Conservation (phyloP, 92 coral and sea anemone genomes). For the Parazoanthus darwini region DNA sequence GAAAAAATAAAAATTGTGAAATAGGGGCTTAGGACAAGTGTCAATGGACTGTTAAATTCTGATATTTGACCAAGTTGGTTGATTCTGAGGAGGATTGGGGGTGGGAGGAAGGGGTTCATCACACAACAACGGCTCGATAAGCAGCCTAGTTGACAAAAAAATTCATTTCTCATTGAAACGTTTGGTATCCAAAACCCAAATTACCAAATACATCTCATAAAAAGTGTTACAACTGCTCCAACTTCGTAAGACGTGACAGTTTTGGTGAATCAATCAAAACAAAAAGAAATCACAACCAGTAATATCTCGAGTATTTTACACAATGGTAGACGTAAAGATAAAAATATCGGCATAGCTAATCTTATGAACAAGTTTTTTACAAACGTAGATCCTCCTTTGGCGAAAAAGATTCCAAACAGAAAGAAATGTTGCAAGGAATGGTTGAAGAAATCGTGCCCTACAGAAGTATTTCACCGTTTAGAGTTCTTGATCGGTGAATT, state of each 20-base stretch:
- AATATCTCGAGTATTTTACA: constrained; percentile 5
- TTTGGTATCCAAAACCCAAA: no score
- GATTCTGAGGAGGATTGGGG: constrained; percentile 16
- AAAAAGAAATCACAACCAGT: constrained; percentile 3
- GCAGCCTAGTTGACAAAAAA: constrained; percentile 6
- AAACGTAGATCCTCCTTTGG: constrained; percentile 8
- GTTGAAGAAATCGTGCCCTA: constrained; percentile 8
- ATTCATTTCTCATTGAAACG: neutral
- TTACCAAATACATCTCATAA: no score
- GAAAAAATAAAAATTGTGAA: constrained; percentile 14
- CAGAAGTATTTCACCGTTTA: constrained; percentile 7
- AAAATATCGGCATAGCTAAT: constrained; percentile 1
- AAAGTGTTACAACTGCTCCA: no score
- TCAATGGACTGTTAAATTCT: constrained; percentile 10
- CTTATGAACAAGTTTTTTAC: constrained; percentile 5
- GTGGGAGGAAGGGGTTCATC: constrained; percentile 19
- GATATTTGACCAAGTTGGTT: constrained; percentile 25
- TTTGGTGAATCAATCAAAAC: neutral
- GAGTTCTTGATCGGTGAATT: constrained; percentile 8
- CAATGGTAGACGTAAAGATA: constrained; percentile 7
- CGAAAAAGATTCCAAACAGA: constrained; percentile 7
- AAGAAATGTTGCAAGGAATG: constrained; percentile 3
- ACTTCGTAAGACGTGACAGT: neutral
- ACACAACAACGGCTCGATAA: constrained; percentile 16
- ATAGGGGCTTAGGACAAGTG: constrained; percentile 23